These are phyloP conservation scores for Tenualosa thibaudeaui DNA, from an alignment of 2,797 vertebrate species.

Conservation along the genomic window DNA sequence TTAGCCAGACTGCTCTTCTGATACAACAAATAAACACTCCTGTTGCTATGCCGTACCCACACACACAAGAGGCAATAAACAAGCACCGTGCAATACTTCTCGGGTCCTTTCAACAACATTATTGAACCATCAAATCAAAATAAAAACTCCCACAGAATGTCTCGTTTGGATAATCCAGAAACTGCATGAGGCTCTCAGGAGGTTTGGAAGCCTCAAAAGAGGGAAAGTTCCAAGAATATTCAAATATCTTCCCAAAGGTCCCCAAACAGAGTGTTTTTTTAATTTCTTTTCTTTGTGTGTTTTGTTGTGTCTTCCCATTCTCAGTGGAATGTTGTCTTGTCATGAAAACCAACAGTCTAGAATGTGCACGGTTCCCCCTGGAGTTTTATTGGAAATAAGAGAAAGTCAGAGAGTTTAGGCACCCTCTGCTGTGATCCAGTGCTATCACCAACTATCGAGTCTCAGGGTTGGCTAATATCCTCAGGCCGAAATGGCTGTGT, in stretches of 20 bases:
- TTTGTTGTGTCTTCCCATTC: neutral
- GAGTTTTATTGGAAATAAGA: neutral
- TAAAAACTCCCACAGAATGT: neutral
- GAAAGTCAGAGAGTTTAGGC: neutral
- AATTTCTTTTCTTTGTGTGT: neutral
- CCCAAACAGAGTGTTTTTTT: neutral
- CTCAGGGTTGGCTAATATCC: neutral
- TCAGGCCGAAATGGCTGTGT: neutral
- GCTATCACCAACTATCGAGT: neutral
- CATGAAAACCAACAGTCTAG: neutral
- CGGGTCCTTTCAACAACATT: constrained; percentile 23
- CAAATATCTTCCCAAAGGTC: neutral
- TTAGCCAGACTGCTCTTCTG: constrained; percentile 28
- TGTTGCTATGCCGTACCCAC: constrained; percentile 28
- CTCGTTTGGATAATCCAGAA: neutral
- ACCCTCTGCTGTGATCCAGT: neutral
- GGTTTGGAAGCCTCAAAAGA: neutral
- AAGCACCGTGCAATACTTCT: constrained; percentile 6
- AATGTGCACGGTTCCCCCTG: neutral
- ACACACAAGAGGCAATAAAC: constrained; percentile 35
- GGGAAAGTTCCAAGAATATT: constrained; percentile 5
- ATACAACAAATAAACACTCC: constrained; percentile 34
- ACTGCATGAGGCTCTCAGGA: neutral
- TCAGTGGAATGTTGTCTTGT: constrained; percentile 2
- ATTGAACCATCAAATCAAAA: constrained; percentile 23